Percentiles rank a stretch among this genome's conserved stretches.
These are phyloP conservation scores for Tonatia bakeri DNA, from an alignment of 2,113 vertebrate genomes.

Conservation along the genomic window DNA sequence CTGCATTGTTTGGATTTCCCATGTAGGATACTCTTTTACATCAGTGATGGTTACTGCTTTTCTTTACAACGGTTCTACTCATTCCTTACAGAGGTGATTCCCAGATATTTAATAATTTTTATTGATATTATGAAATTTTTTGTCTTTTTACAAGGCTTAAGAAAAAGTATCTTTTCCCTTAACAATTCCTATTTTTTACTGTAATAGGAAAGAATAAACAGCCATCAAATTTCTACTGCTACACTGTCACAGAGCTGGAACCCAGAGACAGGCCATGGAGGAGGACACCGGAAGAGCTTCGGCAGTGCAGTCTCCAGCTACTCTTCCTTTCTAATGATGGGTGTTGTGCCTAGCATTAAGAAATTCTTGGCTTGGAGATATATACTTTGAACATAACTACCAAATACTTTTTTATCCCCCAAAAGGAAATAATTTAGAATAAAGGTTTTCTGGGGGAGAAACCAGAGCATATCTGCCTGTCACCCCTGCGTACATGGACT, in stretches of 20 bases:
- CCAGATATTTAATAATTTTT: conserved; percentile 13
- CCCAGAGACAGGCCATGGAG: neutral
- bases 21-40: neutral
- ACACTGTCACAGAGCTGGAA: neutral
- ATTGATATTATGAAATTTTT: conserved; percentile 8
- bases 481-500: neutral
- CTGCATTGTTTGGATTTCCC: neutral
- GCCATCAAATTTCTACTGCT: neutral
- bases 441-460: neutral
- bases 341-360: neutral
- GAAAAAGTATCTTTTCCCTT: conserved; percentile 21
- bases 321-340: neutral
- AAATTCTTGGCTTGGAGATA: neutral
- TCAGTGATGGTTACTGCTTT: neutral
- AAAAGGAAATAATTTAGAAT: conserved; percentile 7
- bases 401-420: neutral
- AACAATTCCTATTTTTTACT: neutral
- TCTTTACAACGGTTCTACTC: neutral
- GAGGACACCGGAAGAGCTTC: neutral
- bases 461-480: neutral
- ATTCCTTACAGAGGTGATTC: conserved; percentile 1
- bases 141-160: neutral
- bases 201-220: neutral
- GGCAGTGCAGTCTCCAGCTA: neutral
- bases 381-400: neutral